Conservation (phyloP, 2,888 invertebrate genomes). For the Idaea straminata region DNA sequence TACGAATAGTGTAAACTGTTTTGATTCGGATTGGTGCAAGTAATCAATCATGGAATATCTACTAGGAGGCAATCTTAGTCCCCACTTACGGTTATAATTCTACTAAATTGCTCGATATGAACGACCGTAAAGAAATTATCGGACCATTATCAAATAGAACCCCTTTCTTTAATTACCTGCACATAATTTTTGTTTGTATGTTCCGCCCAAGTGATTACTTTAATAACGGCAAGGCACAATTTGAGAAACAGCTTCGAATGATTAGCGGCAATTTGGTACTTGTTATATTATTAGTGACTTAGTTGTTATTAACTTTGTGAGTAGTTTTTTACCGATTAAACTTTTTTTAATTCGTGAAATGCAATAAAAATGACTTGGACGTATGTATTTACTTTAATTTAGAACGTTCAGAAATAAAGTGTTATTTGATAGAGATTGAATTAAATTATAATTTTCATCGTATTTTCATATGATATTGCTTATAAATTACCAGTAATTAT, state of each 20-base stretch:
- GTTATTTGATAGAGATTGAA: background rate
- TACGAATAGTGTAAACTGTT: background rate
- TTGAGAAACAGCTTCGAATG: conserved; percentile 57
- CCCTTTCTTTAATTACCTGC: conserved; percentile 77
- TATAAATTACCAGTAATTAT: conserved; percentile 10
- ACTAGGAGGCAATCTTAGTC: conserved; percentile 58
- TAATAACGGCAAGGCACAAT: conserved; percentile 64
- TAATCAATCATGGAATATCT: conserved; percentile 62
- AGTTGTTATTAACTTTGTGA: conserved; percentile 52
- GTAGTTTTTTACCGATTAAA: conserved; percentile 37
- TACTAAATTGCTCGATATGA: conserved; percentile 67
- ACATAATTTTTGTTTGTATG: conserved; percentile 72
- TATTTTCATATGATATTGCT: background rate
- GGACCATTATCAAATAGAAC: conserved; percentile 70
- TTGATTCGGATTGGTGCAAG: conserved; percentile 28
- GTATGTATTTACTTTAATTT: background rate
- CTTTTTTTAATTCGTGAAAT: conserved; percentile 4
- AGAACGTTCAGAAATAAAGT: background rate
- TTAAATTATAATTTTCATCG: background rate
- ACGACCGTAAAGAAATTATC: conserved; percentile 64
- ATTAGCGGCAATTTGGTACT: conserved; percentile 68
- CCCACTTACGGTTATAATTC: conserved; percentile 65
- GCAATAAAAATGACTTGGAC: background rate
- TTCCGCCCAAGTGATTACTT: conserved; percentile 64
- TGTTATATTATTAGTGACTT: conserved; percentile 58